Conservation (phyloP, 53 echinoderm and acorn worm species). For the Stichopus horrens region DNA sequence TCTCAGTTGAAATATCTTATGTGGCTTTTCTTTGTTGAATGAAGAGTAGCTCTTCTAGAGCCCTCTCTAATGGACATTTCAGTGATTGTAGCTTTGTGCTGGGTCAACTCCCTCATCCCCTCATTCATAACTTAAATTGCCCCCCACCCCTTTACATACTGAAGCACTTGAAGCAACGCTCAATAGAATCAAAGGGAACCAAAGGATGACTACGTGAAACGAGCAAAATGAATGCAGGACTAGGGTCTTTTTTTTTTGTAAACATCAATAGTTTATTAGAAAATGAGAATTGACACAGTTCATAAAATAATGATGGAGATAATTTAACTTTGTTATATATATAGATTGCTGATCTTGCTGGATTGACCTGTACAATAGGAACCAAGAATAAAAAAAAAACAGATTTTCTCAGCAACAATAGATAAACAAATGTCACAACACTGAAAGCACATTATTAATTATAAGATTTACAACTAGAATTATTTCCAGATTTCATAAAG, state of each 20-base stretch:
- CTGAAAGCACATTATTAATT: slow-evolving; percentile 36
- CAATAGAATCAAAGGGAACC: no score
- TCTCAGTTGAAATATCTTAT: no score
- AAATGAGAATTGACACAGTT: background rate
- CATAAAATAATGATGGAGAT: background rate
- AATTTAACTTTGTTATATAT: background rate
- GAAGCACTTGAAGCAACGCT: no score
- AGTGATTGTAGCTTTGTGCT: no score
- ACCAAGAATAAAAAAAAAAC: background rate
- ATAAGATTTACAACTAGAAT: background rate
- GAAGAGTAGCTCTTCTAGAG: no score
- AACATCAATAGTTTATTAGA: slow-evolving; percentile 3
- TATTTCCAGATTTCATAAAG: background rate
- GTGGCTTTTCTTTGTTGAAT: no score
- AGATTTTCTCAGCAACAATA: background rate
- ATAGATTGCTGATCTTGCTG: background rate
- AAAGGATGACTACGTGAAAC: no score
- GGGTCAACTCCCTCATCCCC: no score
- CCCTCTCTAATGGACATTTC: no score
- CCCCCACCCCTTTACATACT: no score
- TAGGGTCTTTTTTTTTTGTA: background rate
- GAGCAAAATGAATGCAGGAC: background rate
- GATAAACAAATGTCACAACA: slow-evolving; percentile 6
- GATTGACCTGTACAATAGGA: background rate
- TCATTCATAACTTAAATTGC: no score